Evolutionary conservation across 2,113 vertebrate genomes (phyloP).

Genomic region (Micronisus gabar): DNA sequence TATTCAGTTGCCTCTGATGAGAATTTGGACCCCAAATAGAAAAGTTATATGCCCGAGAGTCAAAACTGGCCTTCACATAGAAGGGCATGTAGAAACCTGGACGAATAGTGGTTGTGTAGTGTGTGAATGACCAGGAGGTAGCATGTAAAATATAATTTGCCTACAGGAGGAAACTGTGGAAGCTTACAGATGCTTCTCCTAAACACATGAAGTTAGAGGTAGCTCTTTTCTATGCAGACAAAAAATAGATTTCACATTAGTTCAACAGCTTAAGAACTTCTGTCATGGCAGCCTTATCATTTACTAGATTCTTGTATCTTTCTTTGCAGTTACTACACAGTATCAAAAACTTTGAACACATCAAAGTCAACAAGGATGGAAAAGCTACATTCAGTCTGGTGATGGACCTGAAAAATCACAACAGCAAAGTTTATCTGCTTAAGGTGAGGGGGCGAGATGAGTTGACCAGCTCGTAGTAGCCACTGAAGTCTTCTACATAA

Average conservation of each 20-base stretch:
- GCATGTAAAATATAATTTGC: neutral
- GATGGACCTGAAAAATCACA: slow-evolving; percentile 79
- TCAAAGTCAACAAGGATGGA: slow-evolving; percentile 74
- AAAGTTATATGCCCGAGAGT: neutral
- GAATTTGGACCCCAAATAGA: neutral
- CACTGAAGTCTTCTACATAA: neutral
- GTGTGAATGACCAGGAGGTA: neutral
- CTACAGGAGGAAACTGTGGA: neutral
- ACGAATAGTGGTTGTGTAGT: neutral
- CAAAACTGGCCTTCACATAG: neutral
- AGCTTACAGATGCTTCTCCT: neutral
- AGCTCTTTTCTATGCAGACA: neutral
- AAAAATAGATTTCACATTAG: neutral
- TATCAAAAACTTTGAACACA: slow-evolving; percentile 76
- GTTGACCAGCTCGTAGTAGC: neutral
- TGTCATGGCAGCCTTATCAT: neutral
- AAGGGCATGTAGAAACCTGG: neutral
- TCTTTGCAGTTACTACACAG: slow-evolving; percentile 74
- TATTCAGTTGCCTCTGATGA: neutral
- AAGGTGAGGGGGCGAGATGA: slow-evolving; percentile 76
- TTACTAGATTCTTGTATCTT: neutral
- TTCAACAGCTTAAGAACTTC: neutral
- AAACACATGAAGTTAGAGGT: neutral
- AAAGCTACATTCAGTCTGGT: slow-evolving; percentile 81
- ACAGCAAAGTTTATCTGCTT: slow-evolving; percentile 82